Conservation (phyloP, 1,140 invertebrate species). For the Ceratina japonica region DNA sequence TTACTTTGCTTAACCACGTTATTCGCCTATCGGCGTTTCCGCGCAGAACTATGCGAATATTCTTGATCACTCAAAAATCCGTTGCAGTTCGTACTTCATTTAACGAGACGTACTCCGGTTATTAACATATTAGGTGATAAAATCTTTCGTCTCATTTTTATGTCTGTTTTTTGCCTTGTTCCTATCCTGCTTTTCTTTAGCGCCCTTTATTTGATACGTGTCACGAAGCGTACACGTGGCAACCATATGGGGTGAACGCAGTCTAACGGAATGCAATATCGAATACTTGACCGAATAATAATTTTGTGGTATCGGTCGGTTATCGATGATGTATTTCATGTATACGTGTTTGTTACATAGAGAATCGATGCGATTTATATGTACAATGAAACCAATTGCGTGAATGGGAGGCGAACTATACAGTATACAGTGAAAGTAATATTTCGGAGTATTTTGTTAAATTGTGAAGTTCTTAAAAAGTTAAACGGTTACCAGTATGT, state of each 20-base stretch:
- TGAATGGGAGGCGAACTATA: not conserved
- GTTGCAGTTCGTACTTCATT: constrained; percentile 50
- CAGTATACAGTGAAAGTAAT: not conserved
- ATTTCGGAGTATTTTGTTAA: not conserved
- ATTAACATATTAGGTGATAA: constrained; percentile 33
- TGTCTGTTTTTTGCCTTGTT: not conserved
- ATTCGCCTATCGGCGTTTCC: constrained; percentile 60
- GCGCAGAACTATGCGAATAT: constrained; percentile 71
- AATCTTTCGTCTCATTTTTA: not conserved
- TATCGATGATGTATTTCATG: constrained; percentile 23
- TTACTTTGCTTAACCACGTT: constrained; percentile 66
- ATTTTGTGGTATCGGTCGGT: constrained; percentile 8
- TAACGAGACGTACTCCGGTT: constrained; percentile 30
- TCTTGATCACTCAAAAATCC: constrained; percentile 57
- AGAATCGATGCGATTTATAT: not conserved
- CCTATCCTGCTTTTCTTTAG: too few species aligned
- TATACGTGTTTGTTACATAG: not conserved
- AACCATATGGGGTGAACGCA: not conserved
- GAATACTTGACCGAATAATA: constrained; percentile 25
- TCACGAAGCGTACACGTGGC: too few species aligned
- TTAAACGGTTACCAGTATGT: too few species aligned
- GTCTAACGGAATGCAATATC: constrained; percentile 2
- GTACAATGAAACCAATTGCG: not conserved
- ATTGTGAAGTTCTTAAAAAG: not conserved
- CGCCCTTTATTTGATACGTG: not conserved